phyloP scores from a whole-genome alignment of 2,888 invertebrate genomes.

The Oligia strigilis region DNA sequence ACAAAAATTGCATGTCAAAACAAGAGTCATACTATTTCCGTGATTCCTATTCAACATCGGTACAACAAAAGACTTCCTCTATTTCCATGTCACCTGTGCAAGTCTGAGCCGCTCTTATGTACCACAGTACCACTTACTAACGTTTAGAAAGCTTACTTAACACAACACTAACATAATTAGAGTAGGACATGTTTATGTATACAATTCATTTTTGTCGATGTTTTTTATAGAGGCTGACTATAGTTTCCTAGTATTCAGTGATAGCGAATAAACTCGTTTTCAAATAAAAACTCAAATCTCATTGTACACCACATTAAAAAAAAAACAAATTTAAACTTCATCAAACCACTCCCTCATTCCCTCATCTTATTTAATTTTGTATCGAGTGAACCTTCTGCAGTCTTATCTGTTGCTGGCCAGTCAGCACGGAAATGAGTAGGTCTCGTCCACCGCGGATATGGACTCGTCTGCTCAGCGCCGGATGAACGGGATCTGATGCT shows the following conservation, averaged over 20 bases:
- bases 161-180: background rate
- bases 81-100: slow-evolving; percentile 57
- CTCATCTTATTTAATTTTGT: too few relatives aligned
- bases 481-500: slow-evolving; percentile 30
- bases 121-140: background rate
- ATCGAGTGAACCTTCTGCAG: slow-evolving; percentile 12
- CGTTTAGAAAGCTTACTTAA: slow-evolving; percentile 13
- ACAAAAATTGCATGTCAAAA: slow-evolving; percentile 34
- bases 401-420: background rate
- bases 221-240: background rate
- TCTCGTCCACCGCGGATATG: slow-evolving; percentile 62
- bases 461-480: slow-evolving; percentile 57
- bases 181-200: background rate
- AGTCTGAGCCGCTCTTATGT: slow-evolving; percentile 36
- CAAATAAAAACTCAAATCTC: too few relatives aligned
- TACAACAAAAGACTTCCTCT: slow-evolving; percentile 51
- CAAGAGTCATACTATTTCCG: slow-evolving; percentile 35
- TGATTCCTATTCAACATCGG: slow-evolving; percentile 31
- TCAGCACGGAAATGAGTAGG: slow-evolving; percentile 62
- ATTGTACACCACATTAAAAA: background rate
- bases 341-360: too few relatives aligned
- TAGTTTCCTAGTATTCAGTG: background rate
- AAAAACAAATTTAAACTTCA: background rate
- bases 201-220: background rate
- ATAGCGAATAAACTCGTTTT: background rate